phyloP scores from a whole-genome alignment of 2,888 invertebrate genomes.

The Electrophaes corylata region DNA sequence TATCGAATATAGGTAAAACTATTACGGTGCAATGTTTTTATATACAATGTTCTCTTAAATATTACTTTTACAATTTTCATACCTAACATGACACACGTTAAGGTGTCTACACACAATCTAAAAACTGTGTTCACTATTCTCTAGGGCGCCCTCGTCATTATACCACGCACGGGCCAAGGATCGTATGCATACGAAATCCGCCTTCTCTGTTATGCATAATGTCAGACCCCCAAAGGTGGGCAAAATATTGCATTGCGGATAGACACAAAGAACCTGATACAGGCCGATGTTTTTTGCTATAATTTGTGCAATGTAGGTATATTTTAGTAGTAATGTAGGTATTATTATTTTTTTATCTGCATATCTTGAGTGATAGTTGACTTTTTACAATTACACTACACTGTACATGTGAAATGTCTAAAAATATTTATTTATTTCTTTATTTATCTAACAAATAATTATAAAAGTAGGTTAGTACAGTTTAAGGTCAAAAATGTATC shows the following conservation, averaged over 20 bases:
- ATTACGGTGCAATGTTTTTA: background rate
- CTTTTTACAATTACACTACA: no score
- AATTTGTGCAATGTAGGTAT: no score
- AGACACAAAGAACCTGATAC: conserved; percentile 41
- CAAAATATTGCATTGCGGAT: conserved; percentile 76
- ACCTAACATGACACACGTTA: conserved; percentile 5
- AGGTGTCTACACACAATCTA: conserved; percentile 38
- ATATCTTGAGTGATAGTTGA: no score
- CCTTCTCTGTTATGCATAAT: conserved; percentile 85
- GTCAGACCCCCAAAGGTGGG: conserved; percentile 82
- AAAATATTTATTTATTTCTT: no score
- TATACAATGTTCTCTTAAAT: background rate
- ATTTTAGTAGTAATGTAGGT: no score
- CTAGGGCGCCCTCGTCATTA: conserved; percentile 71
- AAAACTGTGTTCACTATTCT: conserved; percentile 61
- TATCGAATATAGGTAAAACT: no score
- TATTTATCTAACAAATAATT: no score
- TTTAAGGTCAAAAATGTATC: no score
- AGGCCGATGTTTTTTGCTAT: conserved; percentile 42
- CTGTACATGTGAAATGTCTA: no score
- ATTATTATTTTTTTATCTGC: no score
- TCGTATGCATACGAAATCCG: conserved; percentile 83
- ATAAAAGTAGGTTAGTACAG: no score
- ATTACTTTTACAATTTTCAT: no score
- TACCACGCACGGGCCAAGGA: conserved; percentile 71